Evolutionary conservation across 2,113 vertebrate species (phyloP).

Genomic region (Perognathus longimembris): DNA sequence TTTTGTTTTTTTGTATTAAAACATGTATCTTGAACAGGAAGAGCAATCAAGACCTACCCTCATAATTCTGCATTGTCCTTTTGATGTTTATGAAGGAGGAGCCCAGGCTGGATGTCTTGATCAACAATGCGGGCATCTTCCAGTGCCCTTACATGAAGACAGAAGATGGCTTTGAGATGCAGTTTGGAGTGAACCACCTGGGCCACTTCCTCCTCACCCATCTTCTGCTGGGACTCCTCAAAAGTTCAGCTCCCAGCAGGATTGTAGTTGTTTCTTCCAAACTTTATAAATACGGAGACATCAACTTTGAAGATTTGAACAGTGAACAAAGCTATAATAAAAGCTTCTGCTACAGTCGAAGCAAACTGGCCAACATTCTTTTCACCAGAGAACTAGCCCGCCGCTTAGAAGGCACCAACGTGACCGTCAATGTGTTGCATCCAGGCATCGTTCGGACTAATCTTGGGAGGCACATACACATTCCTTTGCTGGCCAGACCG

Average conservation of each 20-base stretch:
- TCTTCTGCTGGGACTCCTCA: constrained; percentile 94
- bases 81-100: constrained; percentile 90
- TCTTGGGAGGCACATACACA: constrained; percentile 92
- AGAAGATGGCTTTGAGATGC: constrained; percentile 97
- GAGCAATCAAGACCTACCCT: neutral
- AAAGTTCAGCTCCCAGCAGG: constrained; percentile 94
- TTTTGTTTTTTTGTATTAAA: too few relatives aligned
- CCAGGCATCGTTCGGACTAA: constrained; percentile 95
- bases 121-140: constrained; percentile 97
- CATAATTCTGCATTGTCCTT: constrained; percentile 51
- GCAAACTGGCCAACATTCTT: constrained; percentile 96
- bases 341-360: constrained; percentile 95
- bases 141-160: constrained; percentile 96
- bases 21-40: neutral
- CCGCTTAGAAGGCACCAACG: constrained; percentile 90
- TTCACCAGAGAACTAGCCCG: constrained; percentile 92
- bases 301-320: constrained; percentile 97
- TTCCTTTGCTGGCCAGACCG: constrained; percentile 93
- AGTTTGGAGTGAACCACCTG: constrained; percentile 96
- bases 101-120: constrained; percentile 92
- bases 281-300: constrained; percentile 95
- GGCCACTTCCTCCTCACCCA: constrained; percentile 97
- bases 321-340: constrained; percentile 93
- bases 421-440: constrained; percentile 93
- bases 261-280: constrained; percentile 96